Conservation (phyloP, 2,797 vertebrate genomes). For the Dipus sagitta region DNA sequence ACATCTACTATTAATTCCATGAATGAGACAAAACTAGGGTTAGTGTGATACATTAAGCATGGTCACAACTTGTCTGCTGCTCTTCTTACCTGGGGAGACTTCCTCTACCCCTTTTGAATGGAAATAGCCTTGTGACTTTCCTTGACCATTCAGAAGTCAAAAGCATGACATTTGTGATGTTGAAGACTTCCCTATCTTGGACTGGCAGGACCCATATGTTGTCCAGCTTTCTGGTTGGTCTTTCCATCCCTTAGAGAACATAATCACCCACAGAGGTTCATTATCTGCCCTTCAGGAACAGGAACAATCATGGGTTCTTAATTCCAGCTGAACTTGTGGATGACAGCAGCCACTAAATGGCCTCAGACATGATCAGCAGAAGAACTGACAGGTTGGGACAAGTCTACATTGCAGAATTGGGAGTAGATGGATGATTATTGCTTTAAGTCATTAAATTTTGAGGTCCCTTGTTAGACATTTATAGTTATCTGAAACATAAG, state of each 20-base stretch:
- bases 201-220: neutral
- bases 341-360: neutral
- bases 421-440: neutral
- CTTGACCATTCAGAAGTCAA: neutral
- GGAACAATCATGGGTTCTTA: neutral
- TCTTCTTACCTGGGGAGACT: fast-evolving
- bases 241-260: neutral
- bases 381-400: neutral
- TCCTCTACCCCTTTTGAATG: neutral
- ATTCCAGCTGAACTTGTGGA: neutral
- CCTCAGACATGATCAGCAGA: neutral
- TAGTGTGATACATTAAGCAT: neutral
- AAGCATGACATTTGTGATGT: neutral
- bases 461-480: neutral
- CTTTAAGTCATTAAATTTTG: neutral
- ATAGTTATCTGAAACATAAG: neutral
- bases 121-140: neutral
- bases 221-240: neutral
- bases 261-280: fast-evolving
- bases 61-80: neutral
- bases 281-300: too few species aligned
- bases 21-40: neutral
- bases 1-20: neutral
- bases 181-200: too few species aligned
- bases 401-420: neutral